Conservation (phyloP, 1,140 invertebrate genomes). For the Pogonomyrmex barbatus region DNA sequence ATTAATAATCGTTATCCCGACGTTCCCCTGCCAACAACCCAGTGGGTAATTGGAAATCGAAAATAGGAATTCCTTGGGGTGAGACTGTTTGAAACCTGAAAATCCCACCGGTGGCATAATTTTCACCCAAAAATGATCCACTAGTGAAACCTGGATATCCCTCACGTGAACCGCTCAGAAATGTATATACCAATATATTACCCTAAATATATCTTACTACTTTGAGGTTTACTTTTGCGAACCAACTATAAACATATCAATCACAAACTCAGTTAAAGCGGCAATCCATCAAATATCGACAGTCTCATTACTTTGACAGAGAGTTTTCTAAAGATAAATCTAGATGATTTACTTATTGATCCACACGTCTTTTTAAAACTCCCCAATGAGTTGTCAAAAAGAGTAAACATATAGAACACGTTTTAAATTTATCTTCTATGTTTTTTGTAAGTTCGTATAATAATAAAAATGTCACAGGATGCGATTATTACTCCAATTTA, state of each 20-base stretch:
- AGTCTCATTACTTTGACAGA: conserved; percentile 28
- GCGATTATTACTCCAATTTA: neutral
- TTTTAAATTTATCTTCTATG: neutral
- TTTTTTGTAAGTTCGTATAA: neutral
- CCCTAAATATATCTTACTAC: conserved; percentile 27
- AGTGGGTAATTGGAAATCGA: conserved; percentile 63
- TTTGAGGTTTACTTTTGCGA: conserved; percentile 24
- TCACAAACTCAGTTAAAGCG: conserved; percentile 41
- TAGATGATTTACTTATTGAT: conserved; percentile 28
- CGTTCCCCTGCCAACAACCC: conserved; percentile 29
- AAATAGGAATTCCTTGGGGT: conserved; percentile 22
- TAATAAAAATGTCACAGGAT: neutral
- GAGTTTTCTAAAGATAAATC: conserved; percentile 33
- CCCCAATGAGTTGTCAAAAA: conserved; percentile 1
- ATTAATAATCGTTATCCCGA: conserved; percentile 72
- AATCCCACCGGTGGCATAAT: conserved; percentile 38
- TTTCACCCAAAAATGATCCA: conserved; percentile 35
- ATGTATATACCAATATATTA: conserved; percentile 34
- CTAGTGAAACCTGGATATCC: conserved; percentile 6
- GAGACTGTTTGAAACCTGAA: conserved; percentile 51
- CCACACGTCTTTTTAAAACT: neutral
- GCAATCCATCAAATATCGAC: conserved; percentile 40
- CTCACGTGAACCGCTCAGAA: neutral
- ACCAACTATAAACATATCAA: conserved; percentile 50
- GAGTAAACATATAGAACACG: too few relatives aligned